Evolutionary conservation across 1,140 invertebrate species (phyloP), one percentile per base, ranked within the genome.

Genomic region (Coelopa frigida): DNA sequence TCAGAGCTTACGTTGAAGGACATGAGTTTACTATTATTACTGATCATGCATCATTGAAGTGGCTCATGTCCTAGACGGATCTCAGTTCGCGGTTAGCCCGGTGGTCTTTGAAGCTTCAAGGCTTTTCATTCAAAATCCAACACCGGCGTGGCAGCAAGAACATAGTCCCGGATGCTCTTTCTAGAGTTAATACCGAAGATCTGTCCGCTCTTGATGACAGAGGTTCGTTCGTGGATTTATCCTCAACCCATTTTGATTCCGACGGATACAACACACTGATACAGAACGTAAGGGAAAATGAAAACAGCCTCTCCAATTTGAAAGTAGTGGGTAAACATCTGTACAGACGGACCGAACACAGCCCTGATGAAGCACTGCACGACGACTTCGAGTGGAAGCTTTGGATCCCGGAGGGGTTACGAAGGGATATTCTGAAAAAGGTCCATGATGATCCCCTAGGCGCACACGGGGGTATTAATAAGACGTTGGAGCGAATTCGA

Each of bases 61-160:
- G 42, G 42, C 23, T 33, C 12, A 44, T 44, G 42, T 39, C 52
- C 4, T 47, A 63, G 27, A 48, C 52, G 14, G 55, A 58, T 42
- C 52, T 59, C 1, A 54, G 39, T 7, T 57, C 58, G 15, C 46
- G 55, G 24, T 44, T 70, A 5, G 56, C 64, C 2, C 27, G 66
- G 23, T 71, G 66, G 65, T 24, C 50, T 0, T 33, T 61, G 5
- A 57, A 58, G 22, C 27, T 61, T 5, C 42, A 50, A 27, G 48
- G 52, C 8, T 59, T 46, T 27, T 39, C 53, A n/a, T 63, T 57
- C 33, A 37, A 64, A 12, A 55, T 76, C 8, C 44, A 52, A 7
- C 67, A 75, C 51, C 53, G 70, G 32, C 59, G 56, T 20, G 72
- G 71, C 5, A 54, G 48, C 15, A 14, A 51, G 4, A 61, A 72